These are phyloP conservation scores for Proisotoma minuta DNA, from an alignment of 2,888 invertebrate species.

Conservation along the genomic window DNA sequence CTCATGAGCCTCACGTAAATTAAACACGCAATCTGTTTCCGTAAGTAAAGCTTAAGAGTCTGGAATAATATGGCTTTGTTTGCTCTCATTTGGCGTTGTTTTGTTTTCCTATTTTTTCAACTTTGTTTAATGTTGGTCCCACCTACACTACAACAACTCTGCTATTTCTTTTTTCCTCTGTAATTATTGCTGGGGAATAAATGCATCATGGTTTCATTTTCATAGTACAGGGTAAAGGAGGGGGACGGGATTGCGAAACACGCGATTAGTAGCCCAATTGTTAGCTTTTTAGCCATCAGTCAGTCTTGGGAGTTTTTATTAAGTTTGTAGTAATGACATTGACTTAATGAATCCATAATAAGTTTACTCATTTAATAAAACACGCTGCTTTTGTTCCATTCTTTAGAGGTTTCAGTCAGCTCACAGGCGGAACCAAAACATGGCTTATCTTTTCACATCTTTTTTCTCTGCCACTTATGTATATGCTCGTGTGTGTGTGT, in stretches of 20 bases:
- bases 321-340: background rate
- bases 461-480: too few relatives aligned
- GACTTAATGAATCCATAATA: conserved; percentile 2
- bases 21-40: background rate
- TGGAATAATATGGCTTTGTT: background rate
- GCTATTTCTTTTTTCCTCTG: background rate
- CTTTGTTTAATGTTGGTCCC: background rate
- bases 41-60: background rate
- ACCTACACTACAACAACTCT: conserved; percentile 3
- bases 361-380: background rate
- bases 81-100: background rate
- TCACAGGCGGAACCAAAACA: too few relatives aligned
- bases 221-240: conserved; percentile 3
- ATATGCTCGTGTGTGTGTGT: too few relatives aligned
- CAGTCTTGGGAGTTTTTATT: background rate
- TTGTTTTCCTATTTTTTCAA: background rate
- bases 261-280: conserved; percentile 15
- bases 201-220: conserved; percentile 14
- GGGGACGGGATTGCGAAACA: conserved; percentile 24
- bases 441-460: too few relatives aligned
- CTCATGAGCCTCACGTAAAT: conserved; percentile 7
- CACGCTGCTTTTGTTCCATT: too few relatives aligned
- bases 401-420: too few relatives aligned
- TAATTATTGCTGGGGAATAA: conserved; percentile 11
- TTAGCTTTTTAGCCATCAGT: background rate